A percentile compares a stretch with the other conserved stretches of the same genome.
These are phyloP conservation scores for Natrix natrix DNA, from an alignment of 2,797 vertebrate species.

Conservation along the genomic window DNA sequence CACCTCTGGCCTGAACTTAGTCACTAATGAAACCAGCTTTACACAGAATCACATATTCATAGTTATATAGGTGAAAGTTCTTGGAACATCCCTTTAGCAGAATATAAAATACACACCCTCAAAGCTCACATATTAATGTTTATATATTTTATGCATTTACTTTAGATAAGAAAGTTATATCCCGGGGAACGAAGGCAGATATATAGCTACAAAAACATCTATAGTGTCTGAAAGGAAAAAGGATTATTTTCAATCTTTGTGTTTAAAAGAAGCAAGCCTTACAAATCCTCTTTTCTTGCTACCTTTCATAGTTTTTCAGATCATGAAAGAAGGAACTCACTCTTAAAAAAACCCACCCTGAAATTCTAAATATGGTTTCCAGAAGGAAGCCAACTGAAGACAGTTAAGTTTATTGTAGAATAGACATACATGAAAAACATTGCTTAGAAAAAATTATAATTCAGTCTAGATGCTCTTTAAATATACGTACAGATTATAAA, in stretches of 20 bases:
- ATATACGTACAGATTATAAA: background rate
- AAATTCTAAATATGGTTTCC: background rate
- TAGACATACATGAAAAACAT: background rate
- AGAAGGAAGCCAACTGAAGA: background rate
- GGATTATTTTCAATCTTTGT: background rate
- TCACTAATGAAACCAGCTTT: background rate
- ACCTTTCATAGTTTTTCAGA: background rate
- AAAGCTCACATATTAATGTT: background rate
- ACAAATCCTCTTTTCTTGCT: background rate
- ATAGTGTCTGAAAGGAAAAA: background rate
- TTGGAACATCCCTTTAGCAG: background rate
- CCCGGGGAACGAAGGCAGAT: background rate
- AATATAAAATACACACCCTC: background rate
- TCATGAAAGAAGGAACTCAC: background rate
- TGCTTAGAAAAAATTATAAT: background rate
- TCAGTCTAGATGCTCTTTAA: background rate
- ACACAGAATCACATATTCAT: background rate
- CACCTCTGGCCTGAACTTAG: background rate
- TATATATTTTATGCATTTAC: background rate
- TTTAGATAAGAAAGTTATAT: background rate
- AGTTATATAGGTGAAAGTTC: background rate
- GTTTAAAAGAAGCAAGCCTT: background rate
- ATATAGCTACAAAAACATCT: background rate
- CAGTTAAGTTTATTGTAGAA: background rate
- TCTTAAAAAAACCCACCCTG: background rate